These are phyloP conservation scores for Phasia obesa DNA, from an alignment of 2,888 invertebrate genomes.

Conservation along the genomic window DNA sequence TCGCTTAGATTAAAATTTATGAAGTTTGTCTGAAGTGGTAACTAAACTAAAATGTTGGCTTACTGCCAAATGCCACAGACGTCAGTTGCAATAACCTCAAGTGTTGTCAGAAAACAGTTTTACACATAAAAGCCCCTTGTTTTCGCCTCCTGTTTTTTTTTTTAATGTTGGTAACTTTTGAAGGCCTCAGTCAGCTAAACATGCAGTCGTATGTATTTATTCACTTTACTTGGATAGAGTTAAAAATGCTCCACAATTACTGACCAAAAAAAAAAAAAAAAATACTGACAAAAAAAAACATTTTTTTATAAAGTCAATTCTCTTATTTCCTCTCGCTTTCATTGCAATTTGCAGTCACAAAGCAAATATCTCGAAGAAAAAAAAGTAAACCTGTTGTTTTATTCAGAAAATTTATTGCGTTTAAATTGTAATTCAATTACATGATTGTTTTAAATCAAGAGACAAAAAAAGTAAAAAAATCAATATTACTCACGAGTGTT, in stretches of 20 bases:
- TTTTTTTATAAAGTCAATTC: slow-evolving; percentile 16
- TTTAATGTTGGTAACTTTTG: not conserved
- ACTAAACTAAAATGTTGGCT: slow-evolving; percentile 69
- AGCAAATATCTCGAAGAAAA: slow-evolving; percentile 1
- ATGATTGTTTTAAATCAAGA: not conserved
- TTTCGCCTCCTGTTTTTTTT: not conserved
- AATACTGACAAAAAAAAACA: slow-evolving; percentile 12
- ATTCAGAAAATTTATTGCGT: slow-evolving; percentile 21
- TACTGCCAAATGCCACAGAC: slow-evolving; percentile 68
- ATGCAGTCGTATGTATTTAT: slow-evolving; percentile 21
- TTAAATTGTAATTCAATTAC: slow-evolving; percentile 45
- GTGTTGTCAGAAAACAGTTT: slow-evolving; percentile 64
- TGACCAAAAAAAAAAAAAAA: too few species aligned
- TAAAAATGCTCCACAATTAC: too few species aligned
- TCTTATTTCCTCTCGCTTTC: too few species aligned
- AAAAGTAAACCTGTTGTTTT: slow-evolving; percentile 46
- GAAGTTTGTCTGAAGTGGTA: slow-evolving; percentile 67
- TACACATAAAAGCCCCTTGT: slow-evolving; percentile 32
- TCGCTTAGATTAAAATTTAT: slow-evolving; percentile 64
- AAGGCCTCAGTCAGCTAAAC: slow-evolving; percentile 9
- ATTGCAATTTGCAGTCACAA: too few species aligned
- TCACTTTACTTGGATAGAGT: too few species aligned
- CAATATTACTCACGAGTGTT: not conserved
- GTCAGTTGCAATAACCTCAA: slow-evolving; percentile 67
- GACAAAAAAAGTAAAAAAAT: too few species aligned